These are phyloP conservation scores for Bambusicola thoracicus DNA, from an alignment of 2,113 vertebrate genomes.

Conservation along the genomic window DNA sequence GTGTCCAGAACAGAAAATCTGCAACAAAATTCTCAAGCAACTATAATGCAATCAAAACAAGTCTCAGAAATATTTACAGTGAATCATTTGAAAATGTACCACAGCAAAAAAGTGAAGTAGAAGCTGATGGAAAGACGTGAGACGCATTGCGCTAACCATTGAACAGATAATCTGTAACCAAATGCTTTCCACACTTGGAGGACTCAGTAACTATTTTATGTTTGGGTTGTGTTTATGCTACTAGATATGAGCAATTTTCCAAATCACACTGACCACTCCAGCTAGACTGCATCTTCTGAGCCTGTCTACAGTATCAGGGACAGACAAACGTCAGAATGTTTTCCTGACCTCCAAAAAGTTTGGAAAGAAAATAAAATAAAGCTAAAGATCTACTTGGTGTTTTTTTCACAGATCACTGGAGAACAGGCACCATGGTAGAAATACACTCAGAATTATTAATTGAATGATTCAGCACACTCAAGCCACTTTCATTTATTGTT, in stretches of 20 bases:
- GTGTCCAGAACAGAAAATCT: not conserved
- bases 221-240: not conserved
- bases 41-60: not conserved
- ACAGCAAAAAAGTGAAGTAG: not conserved
- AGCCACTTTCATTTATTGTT: constrained; percentile 4
- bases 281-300: not conserved
- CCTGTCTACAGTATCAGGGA: not conserved
- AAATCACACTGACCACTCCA: not conserved
- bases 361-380: not conserved
- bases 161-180: not conserved
- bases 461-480: not conserved
- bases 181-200: not conserved
- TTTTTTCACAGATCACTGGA: not conserved
- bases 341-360: not conserved
- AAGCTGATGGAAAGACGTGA: not conserved
- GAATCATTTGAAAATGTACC: not conserved
- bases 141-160: not conserved
- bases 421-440: not conserved
- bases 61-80: not conserved
- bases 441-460: not conserved
- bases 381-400: not conserved
- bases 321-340: not conserved
- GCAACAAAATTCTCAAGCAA: not conserved
- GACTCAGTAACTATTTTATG: not conserved
- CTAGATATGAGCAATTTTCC: not conserved